Evolutionary conservation across 2,888 invertebrate species (phyloP).

Genomic region (Elegia similella): DNA sequence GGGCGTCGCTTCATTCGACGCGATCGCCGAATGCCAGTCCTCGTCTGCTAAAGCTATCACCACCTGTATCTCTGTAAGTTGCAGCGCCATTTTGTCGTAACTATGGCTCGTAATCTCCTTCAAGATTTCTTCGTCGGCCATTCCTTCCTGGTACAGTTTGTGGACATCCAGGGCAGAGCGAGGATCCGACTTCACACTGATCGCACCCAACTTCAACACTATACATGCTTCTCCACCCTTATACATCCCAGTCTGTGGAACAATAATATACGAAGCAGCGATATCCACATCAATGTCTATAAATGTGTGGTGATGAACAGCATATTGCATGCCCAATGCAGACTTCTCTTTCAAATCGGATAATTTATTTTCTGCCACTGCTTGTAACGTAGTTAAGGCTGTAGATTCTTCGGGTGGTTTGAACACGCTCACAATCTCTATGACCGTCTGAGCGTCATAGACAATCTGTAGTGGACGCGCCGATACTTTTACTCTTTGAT

Average conservation of each 20-base stretch:
- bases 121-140: conserved; percentile 86
- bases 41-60: conserved; percentile 86
- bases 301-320: conserved; percentile 90
- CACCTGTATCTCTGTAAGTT: conserved; percentile 90
- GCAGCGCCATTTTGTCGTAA: conserved; percentile 93
- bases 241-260: conserved; percentile 92
- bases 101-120: conserved; percentile 87
- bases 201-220: conserved; percentile 92
- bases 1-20: conserved; percentile 76
- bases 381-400: conserved; percentile 94
- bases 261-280: conserved; percentile 92
- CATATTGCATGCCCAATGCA: conserved; percentile 94
- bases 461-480: conserved; percentile 93
- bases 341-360: conserved; percentile 95
- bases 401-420: conserved; percentile 88
- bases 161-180: conserved; percentile 76
- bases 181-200: conserved; percentile 85
- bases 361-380: conserved; percentile 90
- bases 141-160: conserved; percentile 81
- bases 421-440: conserved; percentile 92
- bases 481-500: conserved; percentile 89
- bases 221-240: conserved; percentile 84
- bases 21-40: conserved; percentile 88
- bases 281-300: conserved; percentile 92
- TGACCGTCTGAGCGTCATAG: conserved; percentile 95